Conservation (phyloP, 2,888 invertebrate species). For the Pyrrhosoma nymphula region DNA sequence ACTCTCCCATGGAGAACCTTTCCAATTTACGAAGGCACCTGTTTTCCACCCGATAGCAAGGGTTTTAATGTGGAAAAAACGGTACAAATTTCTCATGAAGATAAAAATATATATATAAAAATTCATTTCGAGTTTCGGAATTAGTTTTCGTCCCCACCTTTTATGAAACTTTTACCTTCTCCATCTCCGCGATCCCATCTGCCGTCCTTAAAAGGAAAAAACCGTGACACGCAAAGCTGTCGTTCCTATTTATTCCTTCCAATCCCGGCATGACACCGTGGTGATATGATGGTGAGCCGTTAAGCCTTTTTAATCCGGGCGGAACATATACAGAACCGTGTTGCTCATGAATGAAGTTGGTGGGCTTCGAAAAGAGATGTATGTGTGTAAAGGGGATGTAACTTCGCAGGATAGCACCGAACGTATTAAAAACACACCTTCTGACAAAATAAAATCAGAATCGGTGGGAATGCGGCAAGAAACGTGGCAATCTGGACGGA, state of each 20-base stretch:
- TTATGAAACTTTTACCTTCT: background rate
- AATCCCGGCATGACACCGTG: constrained; percentile 16
- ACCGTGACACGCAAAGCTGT: constrained; percentile 49
- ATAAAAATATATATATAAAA: background rate
- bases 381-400: background rate
- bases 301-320: background rate
- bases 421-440: background rate
- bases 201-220: background rate
- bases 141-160: constrained; percentile 35
- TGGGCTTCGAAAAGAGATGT: background rate
- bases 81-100: background rate
- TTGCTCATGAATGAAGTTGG: constrained; percentile 15
- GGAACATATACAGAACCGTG: background rate
- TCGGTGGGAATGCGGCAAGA: background rate
- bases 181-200: background rate
- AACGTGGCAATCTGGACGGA: background rate
- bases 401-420: background rate
- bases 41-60: background rate
- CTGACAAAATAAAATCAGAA: background rate
- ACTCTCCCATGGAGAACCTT: background rate
- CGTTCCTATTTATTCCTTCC: constrained; percentile 12
- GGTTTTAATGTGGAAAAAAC: constrained; percentile 4
- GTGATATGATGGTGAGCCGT: background rate
- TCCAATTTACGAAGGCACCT: constrained; percentile 29
- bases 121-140: background rate